phyloP scores from a whole-genome alignment of 2,113 vertebrate genomes.

The Chloropsis cyanopogon region DNA sequence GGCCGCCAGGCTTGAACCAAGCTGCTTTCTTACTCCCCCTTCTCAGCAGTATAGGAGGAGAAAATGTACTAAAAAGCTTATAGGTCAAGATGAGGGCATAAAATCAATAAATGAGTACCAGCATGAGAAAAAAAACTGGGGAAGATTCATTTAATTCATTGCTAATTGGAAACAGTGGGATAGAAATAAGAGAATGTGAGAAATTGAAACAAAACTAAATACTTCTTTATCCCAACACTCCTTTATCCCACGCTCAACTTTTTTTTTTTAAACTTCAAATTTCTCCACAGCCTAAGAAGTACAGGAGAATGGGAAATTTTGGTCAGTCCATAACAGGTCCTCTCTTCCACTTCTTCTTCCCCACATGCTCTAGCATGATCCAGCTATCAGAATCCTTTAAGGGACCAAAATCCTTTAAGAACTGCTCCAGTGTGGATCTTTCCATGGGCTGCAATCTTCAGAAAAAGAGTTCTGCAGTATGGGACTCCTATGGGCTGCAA shows the following conservation, averaged over 20 bases:
- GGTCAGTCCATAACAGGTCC: not conserved
- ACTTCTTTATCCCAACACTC: not conserved
- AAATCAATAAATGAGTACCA: not conserved
- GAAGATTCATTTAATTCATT: not conserved
- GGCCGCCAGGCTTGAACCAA: fast-evolving
- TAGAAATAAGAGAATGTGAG: not conserved
- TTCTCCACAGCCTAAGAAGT: not conserved
- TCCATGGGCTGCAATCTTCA: not conserved
- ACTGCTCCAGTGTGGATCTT: not conserved
- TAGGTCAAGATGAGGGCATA: not conserved
- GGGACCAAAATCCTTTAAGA: not conserved
- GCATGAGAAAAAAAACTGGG: not conserved
- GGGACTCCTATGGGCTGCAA: too few species aligned
- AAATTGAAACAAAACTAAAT: not conserved
- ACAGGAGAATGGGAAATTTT: not conserved
- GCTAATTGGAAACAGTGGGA: not conserved
- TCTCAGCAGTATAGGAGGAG: not conserved
- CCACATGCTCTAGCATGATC: not conserved
- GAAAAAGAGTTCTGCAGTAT: not conserved
- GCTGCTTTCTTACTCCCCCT: not conserved
- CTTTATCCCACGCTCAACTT: not conserved
- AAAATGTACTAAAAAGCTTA: not conserved
- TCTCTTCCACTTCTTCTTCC: not conserved
- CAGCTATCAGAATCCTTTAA: too few species aligned
- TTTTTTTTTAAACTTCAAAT: not conserved